These are phyloP conservation scores for Tryphoninae sp. DNA, from an alignment of 2,888 invertebrate genomes.

Conservation along the genomic window DNA sequence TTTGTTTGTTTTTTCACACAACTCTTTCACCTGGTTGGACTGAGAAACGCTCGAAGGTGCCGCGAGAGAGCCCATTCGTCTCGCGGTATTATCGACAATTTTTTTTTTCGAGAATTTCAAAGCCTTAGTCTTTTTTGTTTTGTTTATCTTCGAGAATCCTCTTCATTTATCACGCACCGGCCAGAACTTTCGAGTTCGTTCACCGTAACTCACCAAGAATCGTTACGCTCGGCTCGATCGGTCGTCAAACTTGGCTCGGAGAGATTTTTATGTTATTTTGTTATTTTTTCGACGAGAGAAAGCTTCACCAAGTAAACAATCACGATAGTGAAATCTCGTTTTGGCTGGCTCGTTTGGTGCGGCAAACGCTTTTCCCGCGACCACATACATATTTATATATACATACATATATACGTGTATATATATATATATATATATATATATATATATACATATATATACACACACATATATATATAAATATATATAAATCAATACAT, in stretches of 20 bases:
- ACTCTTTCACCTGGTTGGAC: background rate
- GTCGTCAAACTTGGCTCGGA: slow-evolving; percentile 60
- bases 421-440: slow-evolving; percentile 10
- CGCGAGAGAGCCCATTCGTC: slow-evolving; percentile 64
- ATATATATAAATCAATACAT: slow-evolving; percentile 52
- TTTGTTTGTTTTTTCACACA: background rate
- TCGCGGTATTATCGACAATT: slow-evolving; percentile 55
- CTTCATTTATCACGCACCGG: slow-evolving; percentile 51
- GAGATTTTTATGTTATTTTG: slow-evolving; percentile 39
- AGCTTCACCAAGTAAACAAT: slow-evolving; percentile 32
- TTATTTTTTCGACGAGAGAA: slow-evolving; percentile 32
- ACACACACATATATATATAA: slow-evolving; percentile 2
- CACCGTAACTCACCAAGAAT: slow-evolving; percentile 21
- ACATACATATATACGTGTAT: slow-evolving; percentile 1
- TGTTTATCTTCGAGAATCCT: slow-evolving; percentile 29
- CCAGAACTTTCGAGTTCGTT: slow-evolving; percentile 35
- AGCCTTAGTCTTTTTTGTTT: slow-evolving; percentile 66
- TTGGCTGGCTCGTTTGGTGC: slow-evolving; percentile 28
- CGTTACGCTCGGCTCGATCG: slow-evolving; percentile 25
- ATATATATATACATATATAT: background rate
- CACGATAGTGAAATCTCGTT: slow-evolving; percentile 50
- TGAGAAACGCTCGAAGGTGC: slow-evolving; percentile 20
- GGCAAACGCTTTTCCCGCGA: slow-evolving; percentile 14
- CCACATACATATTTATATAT: background rate
- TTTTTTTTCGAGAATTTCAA: slow-evolving; percentile 51